A percentile compares a stretch with the other conserved stretches of the same genome.
Evolutionary conservation across 64 coral and sea anemone genomes (phyloP).

Genomic region (Cladopsammia gracilis): DNA sequence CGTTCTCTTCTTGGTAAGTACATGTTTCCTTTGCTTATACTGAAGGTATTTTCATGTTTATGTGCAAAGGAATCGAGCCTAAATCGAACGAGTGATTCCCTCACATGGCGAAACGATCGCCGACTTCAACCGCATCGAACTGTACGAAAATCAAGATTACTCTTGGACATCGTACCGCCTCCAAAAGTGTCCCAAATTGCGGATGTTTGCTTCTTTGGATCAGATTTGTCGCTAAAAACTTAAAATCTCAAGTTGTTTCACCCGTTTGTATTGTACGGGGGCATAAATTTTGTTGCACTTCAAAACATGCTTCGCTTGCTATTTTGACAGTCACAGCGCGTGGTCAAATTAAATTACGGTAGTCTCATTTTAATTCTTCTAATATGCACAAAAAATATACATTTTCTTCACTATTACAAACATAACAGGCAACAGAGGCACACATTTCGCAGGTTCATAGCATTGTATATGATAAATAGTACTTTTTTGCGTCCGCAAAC

Average conservation of each 20-base stretch:
- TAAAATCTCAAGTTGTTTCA: neutral
- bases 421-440: no score
- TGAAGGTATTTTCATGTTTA: neutral
- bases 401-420: no score
- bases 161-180: no score
- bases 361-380: neutral
- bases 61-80: neutral
- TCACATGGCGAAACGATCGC: no score
- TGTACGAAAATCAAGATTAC: no score
- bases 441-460: no score
- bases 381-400: neutral
- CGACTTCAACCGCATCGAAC: no score
- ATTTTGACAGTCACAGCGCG: neutral
- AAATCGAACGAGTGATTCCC: neutral
- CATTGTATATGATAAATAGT: no score
- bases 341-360: neutral
- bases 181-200: no score
- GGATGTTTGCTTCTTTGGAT: no score
- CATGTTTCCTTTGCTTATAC: neutral
- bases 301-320: neutral
- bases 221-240: neutral
- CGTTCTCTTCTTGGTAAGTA: neutral
- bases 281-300: neutral
- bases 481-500: no score
- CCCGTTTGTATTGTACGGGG: neutral